Evolutionary conservation across 2,113 vertebrate genomes (phyloP), one percentile per base, ranked within the genome.

Genomic region (Lepisosteus oculatus): DNA sequence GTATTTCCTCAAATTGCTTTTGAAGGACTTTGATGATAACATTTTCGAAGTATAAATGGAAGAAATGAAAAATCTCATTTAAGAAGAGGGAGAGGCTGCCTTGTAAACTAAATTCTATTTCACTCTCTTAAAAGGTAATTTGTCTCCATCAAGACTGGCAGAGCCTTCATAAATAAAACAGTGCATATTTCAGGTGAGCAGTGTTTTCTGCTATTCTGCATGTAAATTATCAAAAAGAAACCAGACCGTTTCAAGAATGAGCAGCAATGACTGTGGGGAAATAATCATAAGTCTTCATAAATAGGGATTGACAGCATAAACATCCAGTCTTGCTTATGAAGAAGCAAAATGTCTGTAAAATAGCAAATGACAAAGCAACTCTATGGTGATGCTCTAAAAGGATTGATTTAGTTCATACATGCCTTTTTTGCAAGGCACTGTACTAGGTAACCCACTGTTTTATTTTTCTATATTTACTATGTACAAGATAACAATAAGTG

Each of bases 51-150:
- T 89, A 85, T 83, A 90, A 91, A 91, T 86, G 83, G 85, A 78
- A 74, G 76, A 70, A 72, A 82, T 87, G 86, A 88, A 74, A 80
- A 90, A 91, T 87, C 89, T 87, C 84, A 91, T 92, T 88, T 88
- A 82, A 88, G 85, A 85, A 81, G 80, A 78, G 77, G 82, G 83
- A 85, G 83, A 83, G 62, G 69, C 73, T 84, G 89, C 81, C 81
- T 86, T 87, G 90, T 90, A 91, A 91, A 92, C 86, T 90, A 88
- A 90, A 90, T 91, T 91, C 89, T 88, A 90, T 91, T 91, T 87
- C 86, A 85, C 85, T 86, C 90, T 90, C 88, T 92, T 91, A 91
- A 91, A 91, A 90, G 86, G 85, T 87, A 84, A 92, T 92, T 90
- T 91, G 89, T 90, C 88, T 87, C 87, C 84, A 86, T 89, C 77